Base-by-base conservation (phyloP, 2,888 invertebrate species). In the Platycheirus rosarum region DNA sequence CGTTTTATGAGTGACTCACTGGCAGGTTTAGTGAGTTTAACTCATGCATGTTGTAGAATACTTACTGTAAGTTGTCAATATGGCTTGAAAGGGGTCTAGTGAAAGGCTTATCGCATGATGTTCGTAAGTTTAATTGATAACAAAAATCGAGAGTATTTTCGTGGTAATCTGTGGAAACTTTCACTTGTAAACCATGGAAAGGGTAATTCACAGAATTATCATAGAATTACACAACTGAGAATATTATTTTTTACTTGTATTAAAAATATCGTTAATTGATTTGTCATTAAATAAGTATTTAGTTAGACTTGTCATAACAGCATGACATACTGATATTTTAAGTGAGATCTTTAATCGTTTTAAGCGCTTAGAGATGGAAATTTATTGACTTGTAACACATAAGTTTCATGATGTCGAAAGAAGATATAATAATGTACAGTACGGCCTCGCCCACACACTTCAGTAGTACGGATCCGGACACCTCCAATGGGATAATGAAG, bases 1-100 rank as follows among this genome's bases (percentile, higher is more conserved):
- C 37, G 46, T 32, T 42, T 69, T 16, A 5, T 3, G 3, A 2
- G 26, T 71, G 65, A 71, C 9, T 71, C 57, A 71, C 3, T n/a
- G n/a, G n/a, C n/a, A n/a, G n/a, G n/a, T n/a, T n/a, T n/a, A n/a
- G n/a, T n/a, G n/a, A n/a, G n/a, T n/a, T n/a, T n/a, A n/a, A n/a
- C n/a, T n/a, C n/a, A n/a, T n/a, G n/a, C n/a, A n/a, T n/a, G n/a
- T n/a, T n/a, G n/a, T n/a, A n/a, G n/a, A n/a, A n/a, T n/a, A n/a
- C n/a, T n/a, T n/a, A n/a, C n/a, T n/a, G n/a, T n/a, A n/a, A n/a
- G n/a, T n/a, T n/a, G n/a, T n/a, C n/a, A n/a, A n/a, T n/a, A n/a
- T n/a, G n/a, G 8, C 29, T 53, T 13, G 35, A 16, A 35, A 53
- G 26, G 14, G 32, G 18, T 37, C 35, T 18, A 18, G 32, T 53